Conservation (phyloP, 1,140 invertebrate species). For the Bombus sylvicola region DNA sequence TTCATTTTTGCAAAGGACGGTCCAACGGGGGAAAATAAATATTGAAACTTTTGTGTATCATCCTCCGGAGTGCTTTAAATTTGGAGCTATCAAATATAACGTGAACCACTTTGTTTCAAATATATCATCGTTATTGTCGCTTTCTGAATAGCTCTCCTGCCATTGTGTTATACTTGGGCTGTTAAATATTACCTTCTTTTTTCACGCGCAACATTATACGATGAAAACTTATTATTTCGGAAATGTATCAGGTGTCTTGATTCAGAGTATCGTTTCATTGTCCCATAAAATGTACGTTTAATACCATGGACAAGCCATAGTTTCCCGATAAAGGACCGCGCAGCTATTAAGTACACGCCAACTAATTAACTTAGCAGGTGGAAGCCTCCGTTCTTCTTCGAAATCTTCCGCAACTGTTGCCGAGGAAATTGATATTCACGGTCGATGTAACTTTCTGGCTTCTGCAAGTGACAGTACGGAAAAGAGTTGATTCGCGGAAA, state of each 20-base stretch:
- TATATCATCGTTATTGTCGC: too few relatives aligned
- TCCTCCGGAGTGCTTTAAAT: conserved; percentile 64
- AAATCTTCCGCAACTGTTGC: background rate
- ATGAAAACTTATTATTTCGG: background rate
- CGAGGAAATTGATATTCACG: conserved; percentile 21
- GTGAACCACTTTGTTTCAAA: too few relatives aligned
- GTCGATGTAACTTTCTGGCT: conserved; percentile 44
- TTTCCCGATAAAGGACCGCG: background rate
- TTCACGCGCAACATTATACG: background rate
- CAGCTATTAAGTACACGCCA: conserved; percentile 16
- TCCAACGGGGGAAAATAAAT: conserved; percentile 53
- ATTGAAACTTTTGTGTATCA: conserved; percentile 39
- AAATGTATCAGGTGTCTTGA: conserved; percentile 4
- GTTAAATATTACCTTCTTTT: too few relatives aligned
- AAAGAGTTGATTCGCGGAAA: conserved; percentile 25
- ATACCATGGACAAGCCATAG: background rate
- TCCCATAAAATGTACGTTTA: conserved; percentile 2
- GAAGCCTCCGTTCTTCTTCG: background rate
- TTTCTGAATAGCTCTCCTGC: too few relatives aligned
- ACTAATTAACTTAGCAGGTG: conserved; percentile 32
- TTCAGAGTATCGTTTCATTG: background rate
- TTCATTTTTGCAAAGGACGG: conserved; percentile 46
- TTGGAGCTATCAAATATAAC: conserved; percentile 36
- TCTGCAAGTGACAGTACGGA: conserved; percentile 1
- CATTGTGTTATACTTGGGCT: too few relatives aligned